Evolutionary conservation across 2,113 vertebrate genomes (phyloP), one percentile per base, ranked within the genome.

Genomic region (Lepus timidus): DNA sequence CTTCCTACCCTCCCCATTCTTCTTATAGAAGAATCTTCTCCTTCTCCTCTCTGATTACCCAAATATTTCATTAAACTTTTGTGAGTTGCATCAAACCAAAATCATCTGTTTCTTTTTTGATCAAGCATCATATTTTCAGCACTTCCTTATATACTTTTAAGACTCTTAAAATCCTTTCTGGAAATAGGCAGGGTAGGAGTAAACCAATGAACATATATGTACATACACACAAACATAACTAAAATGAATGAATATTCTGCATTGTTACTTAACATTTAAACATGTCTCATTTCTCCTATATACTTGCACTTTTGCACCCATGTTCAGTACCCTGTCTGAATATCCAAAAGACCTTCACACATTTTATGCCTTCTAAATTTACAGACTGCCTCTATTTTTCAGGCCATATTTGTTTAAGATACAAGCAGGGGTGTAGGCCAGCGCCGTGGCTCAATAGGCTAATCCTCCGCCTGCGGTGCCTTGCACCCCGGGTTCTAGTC

Each of bases 151-250:
- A 39, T 29, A 82, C 58, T 68, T 80, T 31, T 17, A 13, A 86
- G 39, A 71, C 31, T 73, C 62, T 93, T 75, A 89, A 89, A 93
- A 68, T 83, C 39, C 49, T 78, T 95, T 36, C 33, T 90, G 70
- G 55, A 95, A 96, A 79, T 67, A 70, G 51, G 36, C 29, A 95
- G 5, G 14, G 20, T 44, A 86, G n/a, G 12, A 85, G 91, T 58
- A 82, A 95, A 70, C 67, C 22, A 55, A 44, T 88, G 31, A 68
- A 23, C 75, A 85, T 10, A 4, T 51, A 75, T 9, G 23, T 27
- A 88, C 2, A 70, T 55, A 85, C 19, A 91, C 11, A 68, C 3
- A 68, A 58, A 91, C 31, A 74, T 81, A 92, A 68, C 49, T 52
- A 85, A 85, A 85, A 85, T 85, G 23, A 44, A 83, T 22, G 68